These are phyloP conservation scores for Lordiphosa clarofinis DNA, from an alignment of 1,140 invertebrate genomes.

Conservation along the genomic window DNA sequence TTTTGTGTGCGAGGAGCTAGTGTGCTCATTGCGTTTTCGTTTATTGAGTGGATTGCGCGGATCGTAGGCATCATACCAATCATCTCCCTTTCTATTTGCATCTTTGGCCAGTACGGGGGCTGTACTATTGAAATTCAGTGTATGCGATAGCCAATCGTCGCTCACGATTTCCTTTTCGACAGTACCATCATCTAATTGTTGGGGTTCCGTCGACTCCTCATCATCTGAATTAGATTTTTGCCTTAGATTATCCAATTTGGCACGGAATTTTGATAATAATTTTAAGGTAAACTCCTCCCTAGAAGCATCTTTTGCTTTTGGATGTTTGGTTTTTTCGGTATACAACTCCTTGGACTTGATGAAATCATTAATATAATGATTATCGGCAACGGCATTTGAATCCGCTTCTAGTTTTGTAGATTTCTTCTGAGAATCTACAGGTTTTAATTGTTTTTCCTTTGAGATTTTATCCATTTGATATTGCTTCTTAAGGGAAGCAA, in stretches of 20 bases:
- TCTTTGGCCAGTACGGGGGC: conserved; percentile 93
- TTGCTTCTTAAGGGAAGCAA: conserved; percentile 86
- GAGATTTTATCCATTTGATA: conserved; percentile 84
- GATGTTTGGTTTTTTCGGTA: conserved; percentile 83
- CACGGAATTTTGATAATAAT: conserved; percentile 91
- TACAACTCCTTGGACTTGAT: conserved; percentile 89
- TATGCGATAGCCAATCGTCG: conserved; percentile 87
- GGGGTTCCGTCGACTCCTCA: conserved; percentile 20
- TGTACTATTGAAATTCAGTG: conserved; percentile 88
- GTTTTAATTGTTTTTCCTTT: conserved; percentile 73
- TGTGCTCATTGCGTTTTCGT: conserved; percentile 86
- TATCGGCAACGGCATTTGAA: conserved; percentile 66
- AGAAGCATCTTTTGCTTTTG: conserved; percentile 77
- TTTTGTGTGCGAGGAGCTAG: conserved; percentile 19
- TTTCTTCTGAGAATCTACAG: conserved; percentile 67
- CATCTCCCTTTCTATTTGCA: conserved; percentile 94
- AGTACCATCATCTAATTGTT: conserved; percentile 32
- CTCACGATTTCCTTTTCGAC: conserved; percentile 81
- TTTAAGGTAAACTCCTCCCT: conserved; percentile 88
- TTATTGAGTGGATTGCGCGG: conserved; percentile 97
- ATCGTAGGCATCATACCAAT: conserved; percentile 98
- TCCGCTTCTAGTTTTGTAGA: conserved; percentile 65
- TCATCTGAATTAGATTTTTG: conserved; percentile 80
- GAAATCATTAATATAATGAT: conserved; percentile 84
- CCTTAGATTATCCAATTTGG: conserved; percentile 86